Percentiles rank a stretch among this genome's conserved stretches.
These are phyloP conservation scores for Zenarchopterus dispar DNA, from an alignment of 2,797 vertebrate genomes.

Conservation along the genomic window DNA sequence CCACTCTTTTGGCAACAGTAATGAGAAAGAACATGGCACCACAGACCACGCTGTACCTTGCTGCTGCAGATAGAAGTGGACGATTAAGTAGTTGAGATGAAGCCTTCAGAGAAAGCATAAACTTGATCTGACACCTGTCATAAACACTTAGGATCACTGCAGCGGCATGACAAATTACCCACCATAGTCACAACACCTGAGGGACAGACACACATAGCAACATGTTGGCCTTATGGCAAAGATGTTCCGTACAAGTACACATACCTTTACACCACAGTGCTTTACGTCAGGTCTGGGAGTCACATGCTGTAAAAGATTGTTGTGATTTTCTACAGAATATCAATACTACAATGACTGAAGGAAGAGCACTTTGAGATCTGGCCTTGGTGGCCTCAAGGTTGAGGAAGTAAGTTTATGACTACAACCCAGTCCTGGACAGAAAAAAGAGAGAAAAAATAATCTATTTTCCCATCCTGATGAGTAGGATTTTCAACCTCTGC, in stretches of 20 bases:
- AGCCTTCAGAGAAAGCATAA: constrained; percentile 68
- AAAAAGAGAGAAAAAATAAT: constrained; percentile 1
- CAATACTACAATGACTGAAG: background rate
- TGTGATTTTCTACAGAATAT: constrained; percentile 17
- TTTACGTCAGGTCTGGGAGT: constrained; percentile 6
- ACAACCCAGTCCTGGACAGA: background rate
- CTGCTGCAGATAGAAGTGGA: constrained; percentile 54
- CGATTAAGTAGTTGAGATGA: constrained; percentile 69
- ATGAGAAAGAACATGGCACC: constrained; percentile 61
- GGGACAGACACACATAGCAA: constrained; percentile 41
- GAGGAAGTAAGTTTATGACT: constrained; percentile 8
- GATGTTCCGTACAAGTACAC: constrained; percentile 40
- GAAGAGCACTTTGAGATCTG: background rate
- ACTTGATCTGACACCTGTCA: constrained; percentile 80
- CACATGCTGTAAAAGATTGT: constrained; percentile 7
- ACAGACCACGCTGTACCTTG: constrained; percentile 50
- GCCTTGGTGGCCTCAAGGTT: constrained; percentile 4
- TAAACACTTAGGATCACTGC: constrained; percentile 69
- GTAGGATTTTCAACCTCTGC: background rate
- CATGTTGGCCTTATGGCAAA: constrained; percentile 42
- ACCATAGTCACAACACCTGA: constrained; percentile 62
- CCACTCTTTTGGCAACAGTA: constrained; percentile 62
- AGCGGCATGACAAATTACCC: constrained; percentile 67
- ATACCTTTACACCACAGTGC: constrained; percentile 42
- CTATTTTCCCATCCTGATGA: background rate